Conservation (phyloP, 2,797 vertebrate species). For the Macropodus opercularis region DNA sequence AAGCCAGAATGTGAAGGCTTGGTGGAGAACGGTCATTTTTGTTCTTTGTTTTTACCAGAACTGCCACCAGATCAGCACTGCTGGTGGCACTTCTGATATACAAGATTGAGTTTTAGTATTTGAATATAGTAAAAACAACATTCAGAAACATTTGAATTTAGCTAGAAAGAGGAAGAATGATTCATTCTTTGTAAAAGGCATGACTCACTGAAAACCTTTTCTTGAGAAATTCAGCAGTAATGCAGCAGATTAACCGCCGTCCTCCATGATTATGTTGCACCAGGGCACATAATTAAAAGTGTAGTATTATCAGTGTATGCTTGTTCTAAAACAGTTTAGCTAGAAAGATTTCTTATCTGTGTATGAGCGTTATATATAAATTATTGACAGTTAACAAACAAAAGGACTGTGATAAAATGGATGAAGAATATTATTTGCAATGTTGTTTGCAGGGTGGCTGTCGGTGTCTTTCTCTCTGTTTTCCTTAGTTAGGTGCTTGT, state of each 20-base stretch:
- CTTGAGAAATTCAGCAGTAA: conserved; percentile 46
- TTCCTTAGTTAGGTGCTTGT: background rate
- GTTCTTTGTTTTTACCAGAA: conserved; percentile 1
- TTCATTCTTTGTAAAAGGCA: background rate
- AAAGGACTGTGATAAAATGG: background rate
- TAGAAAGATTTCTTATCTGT: too few species aligned
- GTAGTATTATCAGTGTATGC: background rate
- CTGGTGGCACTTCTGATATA: too few species aligned
- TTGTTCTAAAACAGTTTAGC: background rate
- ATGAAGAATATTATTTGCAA: background rate
- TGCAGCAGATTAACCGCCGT: background rate
- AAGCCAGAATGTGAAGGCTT: background rate
- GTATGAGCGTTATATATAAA: background rate
- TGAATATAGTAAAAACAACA: background rate
- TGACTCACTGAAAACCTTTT: conserved; percentile 48
- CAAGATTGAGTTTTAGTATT: background rate
- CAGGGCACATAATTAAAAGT: background rate
- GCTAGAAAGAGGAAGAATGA: background rate
- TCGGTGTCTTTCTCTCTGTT: background rate
- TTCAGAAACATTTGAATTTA: background rate
- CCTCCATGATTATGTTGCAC: background rate
- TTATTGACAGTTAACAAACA: background rate
- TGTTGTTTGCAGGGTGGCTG: background rate
- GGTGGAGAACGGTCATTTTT: background rate
- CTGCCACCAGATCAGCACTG: background rate